Percentiles rank a stretch among this genome's conserved stretches.
Evolutionary conservation across 2,113 vertebrate species (phyloP).

Genomic region (Oplegnathus fasciatus): DNA sequence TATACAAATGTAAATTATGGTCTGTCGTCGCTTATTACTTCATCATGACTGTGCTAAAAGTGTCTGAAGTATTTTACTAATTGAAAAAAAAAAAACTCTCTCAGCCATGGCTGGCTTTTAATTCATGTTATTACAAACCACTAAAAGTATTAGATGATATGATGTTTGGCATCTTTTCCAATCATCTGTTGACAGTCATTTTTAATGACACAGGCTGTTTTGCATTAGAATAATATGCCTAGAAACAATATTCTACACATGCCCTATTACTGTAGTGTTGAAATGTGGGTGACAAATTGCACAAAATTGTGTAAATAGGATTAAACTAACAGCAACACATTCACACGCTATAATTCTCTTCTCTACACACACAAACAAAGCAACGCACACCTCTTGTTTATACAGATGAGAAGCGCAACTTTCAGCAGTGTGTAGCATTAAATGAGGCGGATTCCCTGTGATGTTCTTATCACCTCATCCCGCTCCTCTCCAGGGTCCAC

Average conservation of each 20-base stretch:
- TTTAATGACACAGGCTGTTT: constrained; percentile 30
- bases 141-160: constrained; percentile 7
- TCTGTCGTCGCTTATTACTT: constrained; percentile 23
- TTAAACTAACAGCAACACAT: constrained; percentile 13
- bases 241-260: constrained; percentile 9
- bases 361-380: constrained; percentile 33
- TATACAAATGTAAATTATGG: constrained; percentile 39
- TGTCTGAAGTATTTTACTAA: not conserved
- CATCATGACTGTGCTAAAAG: constrained; percentile 11
- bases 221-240: not conserved
- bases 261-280: not conserved
- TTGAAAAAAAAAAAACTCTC: no score
- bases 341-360: constrained; percentile 1
- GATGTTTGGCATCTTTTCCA: not conserved
- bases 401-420: constrained; percentile 54
- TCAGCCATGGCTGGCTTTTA: not conserved
- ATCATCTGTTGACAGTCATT: constrained; percentile 35
- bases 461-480: constrained; percentile 77
- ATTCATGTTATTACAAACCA: constrained; percentile 12
- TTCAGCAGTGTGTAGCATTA: constrained; percentile 59
- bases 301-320: constrained; percentile 23
- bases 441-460: constrained; percentile 67
- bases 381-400: constrained; percentile 52
- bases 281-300: constrained; percentile 29
- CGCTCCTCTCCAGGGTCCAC: constrained; percentile 72